Base-by-base conservation (phyloP, 92 coral and sea anemone genomes). In the Bergia sp. region DNA sequence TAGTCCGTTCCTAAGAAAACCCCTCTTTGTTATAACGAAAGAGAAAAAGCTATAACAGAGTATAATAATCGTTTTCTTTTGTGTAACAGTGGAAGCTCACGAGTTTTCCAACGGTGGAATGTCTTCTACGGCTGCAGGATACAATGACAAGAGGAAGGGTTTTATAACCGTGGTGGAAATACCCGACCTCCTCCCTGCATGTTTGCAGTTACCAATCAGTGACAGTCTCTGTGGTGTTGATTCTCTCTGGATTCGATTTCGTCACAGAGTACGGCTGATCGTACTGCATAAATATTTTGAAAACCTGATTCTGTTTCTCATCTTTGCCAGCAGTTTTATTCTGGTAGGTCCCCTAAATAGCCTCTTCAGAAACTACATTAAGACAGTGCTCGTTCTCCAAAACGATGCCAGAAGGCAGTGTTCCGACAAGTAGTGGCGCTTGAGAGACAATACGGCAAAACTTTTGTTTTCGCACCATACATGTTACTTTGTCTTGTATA, bases 221-320 rank as follows among this genome's bases (percentile, higher is more conserved):
- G 86, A 83, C 86, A 41, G 77, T 7, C 58, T 83, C 23, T 83
- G 86, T 21, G 86, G 86, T 10, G 86, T 71, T 21, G 86, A 83
- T 23, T 90, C 86, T 41, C 66, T 88, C 91, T 95, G 98, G 98
- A 81, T 95, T 69, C 43, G 79, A 44, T 88, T 96, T 75, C 94
- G 99, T 64, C 88, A 90, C 81, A 88, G 91, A 74, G 92, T 94
- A 8, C 94, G 94, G 23, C 85, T 49, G 73, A 79, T 96, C 7
- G 97, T 96, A 77, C 93, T 93, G 82, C 98, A 94, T 82, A 93
- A 92, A 76, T 94, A 92, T 86, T 96, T 96, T 90, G 99, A 96
- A 87, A 92, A 98, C 95, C 89, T 96, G 71, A 95, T 96, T 77
- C 91, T 96, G 61, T 77, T 91, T 49, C 91, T 96, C 40, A 95